These are phyloP conservation scores for Oreocharis arfaki DNA, from an alignment of 2,113 vertebrate species.

Conservation along the genomic window DNA sequence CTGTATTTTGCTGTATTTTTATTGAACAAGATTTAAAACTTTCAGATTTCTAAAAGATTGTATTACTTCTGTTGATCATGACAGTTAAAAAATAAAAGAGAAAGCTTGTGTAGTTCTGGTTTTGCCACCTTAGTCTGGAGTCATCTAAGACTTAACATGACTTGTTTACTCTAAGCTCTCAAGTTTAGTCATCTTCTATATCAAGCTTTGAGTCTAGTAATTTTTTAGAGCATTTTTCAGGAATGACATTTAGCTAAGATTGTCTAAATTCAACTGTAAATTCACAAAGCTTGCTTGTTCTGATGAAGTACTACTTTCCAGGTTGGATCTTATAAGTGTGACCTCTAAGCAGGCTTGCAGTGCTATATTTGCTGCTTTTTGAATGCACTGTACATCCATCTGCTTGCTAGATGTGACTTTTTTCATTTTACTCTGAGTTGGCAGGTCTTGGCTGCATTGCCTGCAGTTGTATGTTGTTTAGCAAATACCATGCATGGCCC, in stretches of 20 bases:
- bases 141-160: not conserved
- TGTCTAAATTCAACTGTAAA: not conserved
- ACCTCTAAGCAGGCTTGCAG: not conserved
- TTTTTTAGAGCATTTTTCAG: not conserved
- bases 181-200: not conserved
- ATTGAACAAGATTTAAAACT: not conserved
- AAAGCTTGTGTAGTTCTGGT: not conserved
- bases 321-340: not conserved
- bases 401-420: not conserved
- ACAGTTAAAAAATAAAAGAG: not conserved
- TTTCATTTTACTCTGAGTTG: not conserved
- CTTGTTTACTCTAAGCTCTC: not conserved
- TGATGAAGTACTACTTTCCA: not conserved
- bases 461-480: not conserved
- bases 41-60: not conserved
- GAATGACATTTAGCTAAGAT: not conserved
- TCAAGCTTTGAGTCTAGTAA: not conserved
- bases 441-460: not conserved
- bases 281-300: not conserved
- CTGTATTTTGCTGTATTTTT: not conserved
- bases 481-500: not conserved
- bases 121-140: not conserved
- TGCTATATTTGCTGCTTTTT: not conserved
- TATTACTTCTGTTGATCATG: not conserved
- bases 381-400: not conserved